Percentiles rank a stretch among this genome's conserved stretches.
phyloP scores from a whole-genome alignment of 1,140 invertebrate genomes.

The Calephelis nemesis region DNA sequence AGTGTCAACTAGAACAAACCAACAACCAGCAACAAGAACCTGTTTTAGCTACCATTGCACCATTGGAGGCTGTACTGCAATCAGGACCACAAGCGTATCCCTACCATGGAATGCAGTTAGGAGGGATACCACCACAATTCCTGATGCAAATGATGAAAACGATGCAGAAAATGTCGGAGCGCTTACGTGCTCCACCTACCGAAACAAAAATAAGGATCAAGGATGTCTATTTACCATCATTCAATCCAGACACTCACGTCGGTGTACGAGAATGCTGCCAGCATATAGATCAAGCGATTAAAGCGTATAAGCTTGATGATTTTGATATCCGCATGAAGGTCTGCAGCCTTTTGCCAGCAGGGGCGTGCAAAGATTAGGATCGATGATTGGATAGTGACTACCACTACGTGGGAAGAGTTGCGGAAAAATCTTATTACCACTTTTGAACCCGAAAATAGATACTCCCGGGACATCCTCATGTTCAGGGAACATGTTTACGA shows the following conservation, averaged over 20 bases:
- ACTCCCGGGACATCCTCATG: constrained; percentile 27
- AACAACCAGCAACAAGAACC: too few species aligned
- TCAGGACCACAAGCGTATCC: too few species aligned
- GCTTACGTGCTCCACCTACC: neutral
- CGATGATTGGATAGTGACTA: constrained; percentile 29
- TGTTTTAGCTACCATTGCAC: too few species aligned
- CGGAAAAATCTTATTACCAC: constrained; percentile 33
- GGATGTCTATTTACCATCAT: constrained; percentile 39
- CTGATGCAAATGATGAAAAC: neutral
- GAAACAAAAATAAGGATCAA: constrained; percentile 34
- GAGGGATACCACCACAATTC: neutral
- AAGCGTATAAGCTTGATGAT: constrained; percentile 20
- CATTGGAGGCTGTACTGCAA: too few species aligned
- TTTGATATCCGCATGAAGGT: constrained; percentile 30
- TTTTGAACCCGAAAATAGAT: constrained; percentile 39
- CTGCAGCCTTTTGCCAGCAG: constrained; percentile 22
- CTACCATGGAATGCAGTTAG: too few species aligned
- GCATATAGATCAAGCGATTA: constrained; percentile 16
- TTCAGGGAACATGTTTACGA: constrained; percentile 32
- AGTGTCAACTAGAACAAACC: too few species aligned
- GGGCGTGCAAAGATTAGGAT: constrained; percentile 28
- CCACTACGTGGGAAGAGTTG: constrained; percentile 33
- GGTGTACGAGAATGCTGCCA: constrained; percentile 36
- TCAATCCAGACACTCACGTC: constrained; percentile 33
- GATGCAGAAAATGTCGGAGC: neutral